Conservation (phyloP, 2,113 vertebrate genomes). For the Etheostoma spectabile region DNA sequence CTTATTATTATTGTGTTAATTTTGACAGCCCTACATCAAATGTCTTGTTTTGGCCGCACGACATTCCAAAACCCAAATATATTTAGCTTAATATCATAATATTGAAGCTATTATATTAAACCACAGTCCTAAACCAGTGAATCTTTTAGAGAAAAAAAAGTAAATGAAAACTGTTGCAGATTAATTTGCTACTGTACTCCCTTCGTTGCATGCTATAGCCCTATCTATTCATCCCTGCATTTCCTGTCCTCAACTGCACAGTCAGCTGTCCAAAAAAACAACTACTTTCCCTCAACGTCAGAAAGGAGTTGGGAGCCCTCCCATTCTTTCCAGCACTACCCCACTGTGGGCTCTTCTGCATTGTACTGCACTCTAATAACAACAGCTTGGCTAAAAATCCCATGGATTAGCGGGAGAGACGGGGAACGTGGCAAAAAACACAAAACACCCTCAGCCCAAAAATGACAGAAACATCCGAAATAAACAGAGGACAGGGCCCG, state of each 20-base stretch:
- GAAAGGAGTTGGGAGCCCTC: background rate
- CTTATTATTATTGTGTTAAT: too few relatives aligned
- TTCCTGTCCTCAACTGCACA: background rate
- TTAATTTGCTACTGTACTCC: background rate
- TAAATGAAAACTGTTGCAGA: background rate
- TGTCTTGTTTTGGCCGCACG: background rate
- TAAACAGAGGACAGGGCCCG: conserved; percentile 41
- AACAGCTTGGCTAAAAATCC: conserved; percentile 69
- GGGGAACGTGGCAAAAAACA: conserved; percentile 49
- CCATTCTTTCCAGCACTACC: conserved; percentile 15
- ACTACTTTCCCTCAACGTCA: background rate
- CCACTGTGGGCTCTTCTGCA: conserved; percentile 15
- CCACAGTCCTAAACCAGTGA: background rate
- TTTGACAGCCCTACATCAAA: background rate
- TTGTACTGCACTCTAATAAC: conserved; percentile 61
- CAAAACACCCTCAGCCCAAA: conserved; percentile 48
- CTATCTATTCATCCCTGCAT: background rate
- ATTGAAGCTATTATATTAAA: background rate
- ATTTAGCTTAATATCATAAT: background rate
- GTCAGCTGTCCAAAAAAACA: conserved; percentile 1
- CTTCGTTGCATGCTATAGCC: background rate
- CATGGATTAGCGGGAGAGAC: conserved; percentile 58
- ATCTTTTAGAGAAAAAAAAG: background rate
- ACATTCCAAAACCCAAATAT: background rate
- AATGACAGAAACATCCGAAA: conserved; percentile 59